Evolutionary conservation across 2,113 vertebrate species (phyloP), one percentile per base, ranked within the genome.

Genomic region (Bos javanicus): DNA sequence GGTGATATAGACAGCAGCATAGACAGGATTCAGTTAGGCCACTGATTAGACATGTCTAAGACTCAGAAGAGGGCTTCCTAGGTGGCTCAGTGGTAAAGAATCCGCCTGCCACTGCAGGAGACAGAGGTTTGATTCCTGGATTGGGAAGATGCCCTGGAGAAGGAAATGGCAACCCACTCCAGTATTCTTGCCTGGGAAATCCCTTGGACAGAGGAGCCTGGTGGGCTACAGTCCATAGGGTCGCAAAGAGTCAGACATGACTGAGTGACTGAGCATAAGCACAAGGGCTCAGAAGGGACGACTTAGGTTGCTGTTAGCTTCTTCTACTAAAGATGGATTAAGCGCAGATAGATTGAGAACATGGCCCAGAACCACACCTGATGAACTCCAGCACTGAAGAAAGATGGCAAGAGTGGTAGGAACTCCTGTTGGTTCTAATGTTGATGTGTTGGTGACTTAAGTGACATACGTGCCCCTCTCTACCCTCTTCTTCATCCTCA

Each of bases 241-340:
- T 76, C 3, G 0, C 71, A 39, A 12, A 39, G 28, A 62, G 71
- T 43, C 2, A 0, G 67, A 76, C 71, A 26, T 0, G 1, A 26
- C 11, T 26, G 23, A 76, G 23, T 21, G 71, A 76, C 39, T 76
- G 36, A 76, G 39, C 6, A 13, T 39, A 23, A 76, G 7, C 6
- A 76, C 39, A 26, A 12, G 23, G 97, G 39, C 28, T 52, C 59
- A 87, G 56, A 95, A 33, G 82, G 28, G 46, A 84, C 67, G 39
- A 6, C 9, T 46, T n/a, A 33, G 83, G 62, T 8, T 50, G 21
- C 46, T 78, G 17, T 76, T 59, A 71, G 54, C 39, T 64, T 48
- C 46, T 89, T 28, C 46, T 36, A 78, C 28, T 54, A 48, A 87
- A 62, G 76, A 86, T 46, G 60, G 59, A 84, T n/a, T 15, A 89